These are phyloP conservation scores for Actenoides lindsayi DNA, from an alignment of 2,113 vertebrate genomes.

Conservation along the genomic window DNA sequence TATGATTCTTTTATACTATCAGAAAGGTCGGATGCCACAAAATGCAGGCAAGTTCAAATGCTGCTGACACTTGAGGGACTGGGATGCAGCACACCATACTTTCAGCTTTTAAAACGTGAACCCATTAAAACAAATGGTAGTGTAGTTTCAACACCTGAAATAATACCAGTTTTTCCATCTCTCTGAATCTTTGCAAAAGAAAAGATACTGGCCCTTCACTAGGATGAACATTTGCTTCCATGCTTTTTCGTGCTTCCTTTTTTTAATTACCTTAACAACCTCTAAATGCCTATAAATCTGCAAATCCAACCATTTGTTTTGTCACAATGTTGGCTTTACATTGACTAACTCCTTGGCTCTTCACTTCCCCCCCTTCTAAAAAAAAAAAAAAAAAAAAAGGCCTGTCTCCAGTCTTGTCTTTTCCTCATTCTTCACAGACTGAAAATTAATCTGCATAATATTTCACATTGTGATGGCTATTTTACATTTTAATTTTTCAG, in stretches of 20 bases:
- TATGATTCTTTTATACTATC: background rate
- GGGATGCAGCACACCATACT: background rate
- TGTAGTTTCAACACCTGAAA: background rate
- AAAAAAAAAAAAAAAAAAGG: background rate
- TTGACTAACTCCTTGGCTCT: background rate
- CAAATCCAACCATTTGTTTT: background rate
- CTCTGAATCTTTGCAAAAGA: background rate
- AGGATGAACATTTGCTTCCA: background rate
- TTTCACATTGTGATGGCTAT: background rate
- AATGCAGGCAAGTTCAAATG: background rate
- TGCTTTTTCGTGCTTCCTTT: background rate
- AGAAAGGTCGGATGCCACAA: background rate
- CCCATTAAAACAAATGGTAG: background rate
- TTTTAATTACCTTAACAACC: background rate
- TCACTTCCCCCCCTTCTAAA: background rate
- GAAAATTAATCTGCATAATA: background rate
- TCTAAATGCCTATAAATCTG: background rate
- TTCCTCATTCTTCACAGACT: background rate
- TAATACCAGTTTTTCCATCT: background rate
- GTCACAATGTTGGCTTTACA: background rate
- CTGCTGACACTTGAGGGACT: background rate
- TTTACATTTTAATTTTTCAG: background rate
- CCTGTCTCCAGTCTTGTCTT: background rate
- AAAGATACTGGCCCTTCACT: background rate
- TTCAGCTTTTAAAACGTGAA: background rate